Base-by-base conservation (phyloP, 2,888 invertebrate species). In the Panopea generosa region DNA sequence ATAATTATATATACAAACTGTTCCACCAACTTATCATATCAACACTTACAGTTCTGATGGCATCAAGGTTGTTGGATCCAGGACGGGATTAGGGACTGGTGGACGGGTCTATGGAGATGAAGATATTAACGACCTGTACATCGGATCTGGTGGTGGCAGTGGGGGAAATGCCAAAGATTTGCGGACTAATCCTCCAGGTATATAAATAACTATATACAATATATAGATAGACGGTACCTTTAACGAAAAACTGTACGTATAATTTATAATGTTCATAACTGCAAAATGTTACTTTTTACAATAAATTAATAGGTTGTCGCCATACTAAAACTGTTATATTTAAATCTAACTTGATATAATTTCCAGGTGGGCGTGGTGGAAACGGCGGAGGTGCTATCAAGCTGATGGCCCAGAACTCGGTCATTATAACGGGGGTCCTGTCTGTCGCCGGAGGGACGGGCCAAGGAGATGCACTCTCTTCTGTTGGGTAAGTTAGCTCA, bases 131-230 rank as follows among this genome's bases (percentile, higher is more conserved):
- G 61, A 69, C 3, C 62, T 86, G 53, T 87, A 84, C 49, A 55
- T 84, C 57, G 88, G 88, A 7, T 87, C 88, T 0, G 88, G 88
- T 7, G 88, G 88, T 2, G 88, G 88, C 1, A 86, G 87, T 75
- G 88, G 88, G 0, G 88, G 88, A 0, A 86, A 84, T 59, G 82
- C 86, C 6, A 75, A 72, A 14, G 84, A 85, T 57, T 71, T 84
- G 2, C 56, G 79, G 0, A 49, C 53, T 6, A 85, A 77, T 47
- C 87, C 88, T 6, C 40, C 26, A 70, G 87, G 88, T 88, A 74
- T 49, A 24, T 29, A 18, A 33, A 4, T 4, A 33, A 33, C 33
- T 33, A n/a, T n/a, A n/a, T n/a, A n/a, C n/a, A n/a, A n/a, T n/a
- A n/a, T n/a, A n/a, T n/a, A n/a, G n/a, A n/a, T n/a, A n/a, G n/a